Conservation (phyloP, 1,140 invertebrate genomes). For the Chrysomallon squamiferum region DNA sequence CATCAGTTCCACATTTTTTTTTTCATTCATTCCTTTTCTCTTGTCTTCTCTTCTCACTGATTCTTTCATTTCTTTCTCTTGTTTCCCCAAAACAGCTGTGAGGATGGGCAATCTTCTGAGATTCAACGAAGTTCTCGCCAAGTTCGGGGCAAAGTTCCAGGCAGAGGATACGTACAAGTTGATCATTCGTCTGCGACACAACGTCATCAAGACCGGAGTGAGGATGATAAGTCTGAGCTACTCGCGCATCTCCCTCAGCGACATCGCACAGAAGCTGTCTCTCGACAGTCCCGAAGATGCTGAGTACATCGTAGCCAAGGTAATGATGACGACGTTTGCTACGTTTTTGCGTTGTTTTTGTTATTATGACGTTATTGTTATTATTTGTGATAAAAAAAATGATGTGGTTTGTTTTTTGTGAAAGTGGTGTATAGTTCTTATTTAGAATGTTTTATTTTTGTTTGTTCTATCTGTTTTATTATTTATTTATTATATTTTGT, state of each 20-base stretch:
- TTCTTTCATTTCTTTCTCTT: too few species aligned
- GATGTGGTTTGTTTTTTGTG: too few species aligned
- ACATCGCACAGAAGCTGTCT: slow-evolving; percentile 92
- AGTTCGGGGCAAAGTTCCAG: slow-evolving; percentile 66
- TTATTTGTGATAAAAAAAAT: neutral
- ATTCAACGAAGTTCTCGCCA: slow-evolving; percentile 93
- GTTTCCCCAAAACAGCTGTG: too few species aligned
- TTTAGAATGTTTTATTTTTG: too few species aligned
- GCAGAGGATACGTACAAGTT: slow-evolving; percentile 93
- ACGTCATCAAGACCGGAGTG: slow-evolving; percentile 99
- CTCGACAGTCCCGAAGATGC: slow-evolving; percentile 96
- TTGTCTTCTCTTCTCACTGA: too few species aligned
- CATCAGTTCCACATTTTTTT: too few species aligned
- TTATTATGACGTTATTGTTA: neutral
- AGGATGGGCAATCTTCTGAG: slow-evolving; percentile 90
- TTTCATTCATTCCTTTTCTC: too few species aligned
- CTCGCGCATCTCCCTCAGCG: slow-evolving; percentile 91
- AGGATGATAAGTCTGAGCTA: slow-evolving; percentile 96
- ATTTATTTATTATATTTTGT: too few species aligned
- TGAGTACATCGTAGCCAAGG: slow-evolving; percentile 98
- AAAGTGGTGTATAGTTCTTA: too few species aligned
- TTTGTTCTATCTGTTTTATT: too few species aligned
- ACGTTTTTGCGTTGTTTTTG: neutral
- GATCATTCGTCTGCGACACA: slow-evolving; percentile 89
- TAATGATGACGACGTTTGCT: too few species aligned